Percentiles rank a stretch among this genome's conserved stretches.
Evolutionary conservation across 2,113 vertebrate genomes (phyloP).

Genomic region (Festucalex cinctus): DNA sequence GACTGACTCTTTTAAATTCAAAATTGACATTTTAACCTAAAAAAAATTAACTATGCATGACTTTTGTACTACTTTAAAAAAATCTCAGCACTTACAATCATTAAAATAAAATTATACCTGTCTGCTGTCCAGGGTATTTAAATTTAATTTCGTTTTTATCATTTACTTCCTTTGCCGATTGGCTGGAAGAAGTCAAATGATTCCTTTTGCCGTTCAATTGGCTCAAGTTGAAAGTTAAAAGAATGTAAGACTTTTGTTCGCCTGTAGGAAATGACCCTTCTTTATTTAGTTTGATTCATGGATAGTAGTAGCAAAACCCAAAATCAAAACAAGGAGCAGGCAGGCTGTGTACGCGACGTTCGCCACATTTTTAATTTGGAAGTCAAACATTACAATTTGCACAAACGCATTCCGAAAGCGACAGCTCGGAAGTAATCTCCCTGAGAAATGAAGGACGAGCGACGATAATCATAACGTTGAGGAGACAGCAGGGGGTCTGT

Average conservation of each 20-base stretch:
- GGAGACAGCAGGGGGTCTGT: slow-evolving; percentile 46
- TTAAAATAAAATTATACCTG: too few relatives aligned
- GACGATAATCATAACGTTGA: slow-evolving; percentile 18
- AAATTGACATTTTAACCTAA: too few relatives aligned
- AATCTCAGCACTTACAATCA: too few relatives aligned
- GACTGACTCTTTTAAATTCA: too few relatives aligned
- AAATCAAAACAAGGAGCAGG: not conserved
- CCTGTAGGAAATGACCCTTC: not conserved
- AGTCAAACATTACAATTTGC: slow-evolving; percentile 2
- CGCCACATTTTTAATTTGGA: slow-evolving; percentile 4
- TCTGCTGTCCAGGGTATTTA: too few relatives aligned
- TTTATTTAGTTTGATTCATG: not conserved
- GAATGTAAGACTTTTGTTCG: not conserved
- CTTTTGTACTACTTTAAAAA: too few relatives aligned
- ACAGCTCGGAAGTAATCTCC: slow-evolving; percentile 22
- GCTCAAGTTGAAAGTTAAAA: too few relatives aligned
- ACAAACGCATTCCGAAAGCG: slow-evolving; percentile 4
- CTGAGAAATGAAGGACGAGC: not conserved
- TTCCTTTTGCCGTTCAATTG: too few relatives aligned
- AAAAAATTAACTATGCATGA: too few relatives aligned
- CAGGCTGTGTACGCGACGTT: not conserved
- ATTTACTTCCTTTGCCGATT: too few relatives aligned
- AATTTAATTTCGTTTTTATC: too few relatives aligned
- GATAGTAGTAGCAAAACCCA: not conserved
- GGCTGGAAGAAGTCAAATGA: too few relatives aligned